These are phyloP conservation scores for Prionace glauca DNA, from an alignment of 2,797 vertebrate species.

Conservation along the genomic window DNA sequence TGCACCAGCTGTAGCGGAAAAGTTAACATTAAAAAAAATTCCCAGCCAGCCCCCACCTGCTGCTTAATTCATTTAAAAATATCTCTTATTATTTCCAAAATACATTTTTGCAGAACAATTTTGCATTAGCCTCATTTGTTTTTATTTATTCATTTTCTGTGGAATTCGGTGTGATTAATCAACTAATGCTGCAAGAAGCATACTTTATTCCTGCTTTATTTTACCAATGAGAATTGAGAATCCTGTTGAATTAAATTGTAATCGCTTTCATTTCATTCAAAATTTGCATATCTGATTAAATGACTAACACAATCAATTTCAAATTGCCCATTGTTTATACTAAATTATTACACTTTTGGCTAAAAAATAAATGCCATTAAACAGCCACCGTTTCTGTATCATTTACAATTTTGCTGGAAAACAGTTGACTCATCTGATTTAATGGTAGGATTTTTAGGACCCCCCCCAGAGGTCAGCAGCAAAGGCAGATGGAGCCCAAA, in stretches of 20 bases:
- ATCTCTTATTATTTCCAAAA: not conserved
- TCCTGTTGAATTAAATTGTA: not conserved
- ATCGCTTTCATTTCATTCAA: not conserved
- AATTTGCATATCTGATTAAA: not conserved
- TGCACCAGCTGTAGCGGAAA: not conserved
- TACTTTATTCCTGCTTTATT: not conserved
- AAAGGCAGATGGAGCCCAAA: too few species aligned
- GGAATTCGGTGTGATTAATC: not conserved
- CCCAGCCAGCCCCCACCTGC: not conserved
- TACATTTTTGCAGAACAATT: not conserved
- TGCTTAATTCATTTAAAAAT: not conserved
- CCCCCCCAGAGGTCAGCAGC: too few species aligned
- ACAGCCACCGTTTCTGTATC: not conserved
- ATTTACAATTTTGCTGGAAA: not conserved
- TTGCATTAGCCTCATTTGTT: not conserved
- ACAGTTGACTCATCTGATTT: not conserved
- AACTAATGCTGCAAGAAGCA: not conserved
- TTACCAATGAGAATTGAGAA: not conserved
- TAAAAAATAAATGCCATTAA: too few species aligned
- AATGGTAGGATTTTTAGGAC: too few species aligned
- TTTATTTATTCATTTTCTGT: not conserved
- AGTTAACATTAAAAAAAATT: not conserved
- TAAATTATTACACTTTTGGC: too few species aligned
- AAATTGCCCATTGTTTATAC: not conserved
- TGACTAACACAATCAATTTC: not conserved